Evolutionary conservation across 2,113 vertebrate species (phyloP), one percentile per base, ranked within the genome.

Genomic region (Ivindomyrus marchei): DNA sequence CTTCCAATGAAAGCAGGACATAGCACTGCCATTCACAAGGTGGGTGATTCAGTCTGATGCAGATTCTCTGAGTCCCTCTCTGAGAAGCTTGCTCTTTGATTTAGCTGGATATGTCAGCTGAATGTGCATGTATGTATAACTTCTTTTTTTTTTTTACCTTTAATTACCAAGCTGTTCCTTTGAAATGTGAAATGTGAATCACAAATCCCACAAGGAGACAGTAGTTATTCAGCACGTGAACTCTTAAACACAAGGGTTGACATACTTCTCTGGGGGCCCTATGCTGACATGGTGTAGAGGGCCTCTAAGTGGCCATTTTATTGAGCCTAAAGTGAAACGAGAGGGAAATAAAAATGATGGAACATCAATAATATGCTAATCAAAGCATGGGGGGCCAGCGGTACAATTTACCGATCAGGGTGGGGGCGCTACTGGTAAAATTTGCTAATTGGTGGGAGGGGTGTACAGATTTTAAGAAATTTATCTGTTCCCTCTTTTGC

Each of bases 11-110:
- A 92, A 21, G 90, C 94, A 90, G 95, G 93, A 91, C 92, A 17
- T 89, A 97, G 91, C 90, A 92, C 93, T 10, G 52, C 96, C 0
- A 85, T 98, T 91, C 97, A 98, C 93, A 97, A 98, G 97, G 97
- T 94, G 42, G 0, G 27, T 9, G 58, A 9, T 39, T 80, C 74
- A 80, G 31, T 7, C 17, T 8, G 36, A 39, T 39, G 31, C 13
- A 77, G 27, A 19, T 42, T 19, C 10, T 8, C 31, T 77, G 5
- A 77, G 70, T 80, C 36, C 27, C 9, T 31, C 9, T 11, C 4
- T 4, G 9, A 66, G 9, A 66, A 27, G 9, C n/a, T 66, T 66
- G 27, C 27, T 70, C 62, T 70, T 70, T 13, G 62, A 70, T 27
- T 27, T 27, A 70, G n/a, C 62, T 31, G 62, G 62, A 27, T 31